These are phyloP conservation scores for Microtus montanus DNA, from an alignment of 2,113 vertebrate genomes.

Conservation along the genomic window DNA sequence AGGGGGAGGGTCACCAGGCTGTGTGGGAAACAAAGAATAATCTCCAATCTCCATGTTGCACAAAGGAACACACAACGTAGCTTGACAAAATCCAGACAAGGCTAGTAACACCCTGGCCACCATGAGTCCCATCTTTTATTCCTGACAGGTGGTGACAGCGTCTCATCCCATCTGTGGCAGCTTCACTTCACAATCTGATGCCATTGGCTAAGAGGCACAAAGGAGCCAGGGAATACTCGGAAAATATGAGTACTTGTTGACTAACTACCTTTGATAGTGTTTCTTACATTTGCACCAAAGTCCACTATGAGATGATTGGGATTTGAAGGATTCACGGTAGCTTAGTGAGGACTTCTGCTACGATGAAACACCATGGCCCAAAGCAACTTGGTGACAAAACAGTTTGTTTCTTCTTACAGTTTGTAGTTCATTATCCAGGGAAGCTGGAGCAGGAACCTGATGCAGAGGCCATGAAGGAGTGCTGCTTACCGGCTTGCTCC, in stretches of 20 bases:
- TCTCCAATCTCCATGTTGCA: not conserved
- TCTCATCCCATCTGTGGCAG: not conserved
- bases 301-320: not conserved
- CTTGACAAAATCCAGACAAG: not conserved
- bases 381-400: not conserved
- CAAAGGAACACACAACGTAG: not conserved
- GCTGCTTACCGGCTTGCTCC: not conserved
- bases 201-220: not conserved
- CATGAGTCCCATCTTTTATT: not conserved
- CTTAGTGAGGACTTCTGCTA: not conserved
- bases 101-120: not conserved
- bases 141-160: not conserved
- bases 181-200: not conserved
- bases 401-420: not conserved
- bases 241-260: not conserved
- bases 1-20: not conserved
- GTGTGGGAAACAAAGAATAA: not conserved
- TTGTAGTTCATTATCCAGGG: not conserved
- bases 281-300: not conserved
- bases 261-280: not conserved
- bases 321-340: not conserved
- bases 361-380: not conserved
- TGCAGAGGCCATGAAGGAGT: not conserved
- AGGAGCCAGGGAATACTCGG: not conserved
- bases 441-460: not conserved